Base-by-base conservation (phyloP, 53 echinoderm and acorn worm genomes). In the Actinopyga echinites region DNA sequence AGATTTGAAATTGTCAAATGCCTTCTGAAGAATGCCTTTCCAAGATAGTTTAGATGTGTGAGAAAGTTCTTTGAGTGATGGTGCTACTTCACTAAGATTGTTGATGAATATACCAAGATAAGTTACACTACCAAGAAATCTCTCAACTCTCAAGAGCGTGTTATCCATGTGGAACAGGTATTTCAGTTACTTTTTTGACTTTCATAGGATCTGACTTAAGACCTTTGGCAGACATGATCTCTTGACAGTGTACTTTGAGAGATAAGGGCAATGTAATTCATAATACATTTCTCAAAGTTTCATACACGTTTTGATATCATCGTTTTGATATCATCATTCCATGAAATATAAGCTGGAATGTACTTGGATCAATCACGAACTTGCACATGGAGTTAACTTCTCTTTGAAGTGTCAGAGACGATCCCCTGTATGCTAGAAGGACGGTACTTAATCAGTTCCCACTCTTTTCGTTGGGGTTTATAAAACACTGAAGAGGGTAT, bases 181-280 rank as follows among this genome's bases (percentile, higher is more conserved):
- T 83, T 62, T 79, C 84, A 10, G 64, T 43, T 29, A 88, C 64
- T 38, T 75, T 83, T 15, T 60, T 74, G 73, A 88, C 62, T 83
- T 88, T 88, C 15, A 64, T 79, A n/a, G 89, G 90, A 55, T 90
- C 86, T 26, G 88, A 64, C 31, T 82, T 57, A 8, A 88, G 36
- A 32, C 75, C 88, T 28, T 78, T 56, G 15, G 56, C 61, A 29
- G 90, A 73, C 74, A 90, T 59, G 35, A 90, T 28, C 42, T 90
- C 75, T 71, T 83, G 85, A 42, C 85, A 82, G 31, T 82, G 74
- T 2, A 36, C 57, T 12, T 85, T 82, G 43, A 82, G 54, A 13
- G 45, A n/a, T n/a, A 81, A 43, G 37, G 84, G 37, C 53, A 88
- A 83, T 44, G 52, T 83, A 34, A 83, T 64, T 54, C 32, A 20